phyloP scores from a whole-genome alignment of 1,140 invertebrate species.

The Drosophila ironensis region DNA sequence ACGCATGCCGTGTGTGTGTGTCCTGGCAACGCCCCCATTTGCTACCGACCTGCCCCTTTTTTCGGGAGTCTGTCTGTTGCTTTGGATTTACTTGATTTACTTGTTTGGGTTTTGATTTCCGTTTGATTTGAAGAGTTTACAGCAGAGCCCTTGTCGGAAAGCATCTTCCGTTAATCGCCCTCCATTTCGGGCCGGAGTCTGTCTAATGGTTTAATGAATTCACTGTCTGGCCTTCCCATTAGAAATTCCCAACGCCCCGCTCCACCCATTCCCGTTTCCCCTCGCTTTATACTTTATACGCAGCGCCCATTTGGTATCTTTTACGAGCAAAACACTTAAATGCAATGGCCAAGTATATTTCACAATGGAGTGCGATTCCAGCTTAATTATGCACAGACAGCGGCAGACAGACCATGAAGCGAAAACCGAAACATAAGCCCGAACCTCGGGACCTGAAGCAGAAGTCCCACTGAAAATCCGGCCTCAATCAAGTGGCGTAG shows the following conservation, averaged over 20 bases:
- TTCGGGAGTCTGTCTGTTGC: neutral
- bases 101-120: slow-evolving; percentile 60
- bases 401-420: slow-evolving; percentile 14
- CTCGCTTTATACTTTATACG: neutral
- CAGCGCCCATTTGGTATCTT: slow-evolving; percentile 4
- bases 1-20: slow-evolving; percentile 25
- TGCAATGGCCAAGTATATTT: slow-evolving; percentile 49
- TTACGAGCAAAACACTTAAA: slow-evolving; percentile 51
- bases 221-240: slow-evolving; percentile 32
- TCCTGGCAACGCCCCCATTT: neutral
- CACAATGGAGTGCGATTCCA: slow-evolving; percentile 41
- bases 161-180: slow-evolving; percentile 44
- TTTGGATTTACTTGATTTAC: slow-evolving; percentile 47
- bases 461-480: slow-evolving; percentile 8
- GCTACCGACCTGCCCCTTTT: neutral
- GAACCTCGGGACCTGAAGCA: neutral
- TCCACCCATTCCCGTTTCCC: neutral
- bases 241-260: too few species aligned
- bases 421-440: slow-evolving; percentile 6
- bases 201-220: slow-evolving; percentile 62
- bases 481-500: slow-evolving; percentile 10
- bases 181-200: slow-evolving; percentile 18
- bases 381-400: slow-evolving; percentile 68
- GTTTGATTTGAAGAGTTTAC: slow-evolving; percentile 38
- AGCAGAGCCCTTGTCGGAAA: slow-evolving; percentile 17